Base-by-base conservation (phyloP, 2,888 invertebrate species). In the Sylvicola cinctus region DNA sequence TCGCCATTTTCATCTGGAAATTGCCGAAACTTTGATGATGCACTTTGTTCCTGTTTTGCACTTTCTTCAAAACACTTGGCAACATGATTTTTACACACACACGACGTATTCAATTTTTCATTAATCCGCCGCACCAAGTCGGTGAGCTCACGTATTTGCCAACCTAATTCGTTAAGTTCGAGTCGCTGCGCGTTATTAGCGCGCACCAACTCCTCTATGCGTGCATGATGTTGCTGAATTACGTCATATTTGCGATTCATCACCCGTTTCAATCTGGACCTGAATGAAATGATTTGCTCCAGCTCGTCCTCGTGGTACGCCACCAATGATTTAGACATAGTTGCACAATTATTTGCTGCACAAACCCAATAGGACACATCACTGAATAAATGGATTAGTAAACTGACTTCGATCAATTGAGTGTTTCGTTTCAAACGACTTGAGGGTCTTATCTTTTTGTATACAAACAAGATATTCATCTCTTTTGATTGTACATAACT, bases 81-180 rank as follows among this genome's bases (percentile, higher is more conserved):
- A 2, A 26, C 23, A 14, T 33, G 33, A 33, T 36, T 36, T 13
- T 36, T 36, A 28, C 33, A 36, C 4, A 30, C 26, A 15, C 35
- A 29, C 14, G 25, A 14, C 11, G 27, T 31, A 27, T 31, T 16
- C 5, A 14, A 11, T 17, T 29, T 29, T 33, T 33, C 25, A 31
- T 20, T 34, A 11, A 29, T 25, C 17, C 34, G 30, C 10, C 38
- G 31, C 3, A 38, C 34, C 2, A 31, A 29, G n/a, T 32, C 36
- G 5, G 36, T 27, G 13, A 38, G 26, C 29, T 36, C 38, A 13
- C 38, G 34, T 31, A 38, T 33, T 34, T 36, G 38, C 36, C 36
- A 38, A 15, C 35, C 31, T 23, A 38, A 27, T 26, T 38, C 36
- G 20, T 38, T 34, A 20, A 38, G 35, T 12, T 28, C 17, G 3